phyloP scores from a whole-genome alignment of 2,888 invertebrate species.

The Oscheius sp. region DNA sequence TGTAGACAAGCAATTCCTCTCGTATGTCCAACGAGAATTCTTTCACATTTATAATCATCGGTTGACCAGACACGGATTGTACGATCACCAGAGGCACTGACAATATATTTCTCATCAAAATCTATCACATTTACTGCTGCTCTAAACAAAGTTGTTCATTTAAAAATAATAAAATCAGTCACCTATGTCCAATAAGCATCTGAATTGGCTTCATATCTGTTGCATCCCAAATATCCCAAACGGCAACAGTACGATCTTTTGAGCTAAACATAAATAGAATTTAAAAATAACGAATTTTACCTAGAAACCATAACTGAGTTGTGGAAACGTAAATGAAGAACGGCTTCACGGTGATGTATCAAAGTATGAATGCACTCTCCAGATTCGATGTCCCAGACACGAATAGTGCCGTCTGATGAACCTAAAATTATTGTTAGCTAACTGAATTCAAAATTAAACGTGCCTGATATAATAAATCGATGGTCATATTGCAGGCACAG shows the following conservation, averaged over 20 bases:
- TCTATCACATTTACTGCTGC: slow-evolving; percentile 99
- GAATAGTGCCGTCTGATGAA: slow-evolving; percentile 71
- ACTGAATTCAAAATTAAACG: slow-evolving; percentile 8
- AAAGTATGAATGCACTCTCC: slow-evolving; percentile 98
- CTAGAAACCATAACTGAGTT: slow-evolving; percentile 99
- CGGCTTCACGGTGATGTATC: slow-evolving; percentile 99
- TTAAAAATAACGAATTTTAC: slow-evolving; percentile 76
- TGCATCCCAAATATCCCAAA: slow-evolving; percentile 99
- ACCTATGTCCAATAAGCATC: slow-evolving; percentile 90
- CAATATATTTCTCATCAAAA: slow-evolving; percentile 99
- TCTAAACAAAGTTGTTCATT: slow-evolving; percentile 74
- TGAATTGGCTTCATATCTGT: slow-evolving; percentile 94
- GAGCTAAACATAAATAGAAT: slow-evolving; percentile 67
- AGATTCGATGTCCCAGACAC: slow-evolving; percentile 96
- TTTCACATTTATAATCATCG: slow-evolving; percentile 96
- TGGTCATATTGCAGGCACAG: slow-evolving; percentile 99
- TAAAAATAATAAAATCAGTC: too few species aligned
- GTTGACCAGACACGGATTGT: slow-evolving; percentile 99
- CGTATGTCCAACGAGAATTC: slow-evolving; percentile 97
- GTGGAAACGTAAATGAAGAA: slow-evolving; percentile 95
- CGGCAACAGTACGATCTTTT: slow-evolving; percentile 97
- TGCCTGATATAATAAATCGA: slow-evolving; percentile 86
- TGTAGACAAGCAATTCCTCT: slow-evolving; percentile 99
- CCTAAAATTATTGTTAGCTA: slow-evolving; percentile 10
- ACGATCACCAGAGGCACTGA: slow-evolving; percentile 97